phyloP scores from a whole-genome alignment of 1,140 invertebrate species.

The Sarcophaga bullata region DNA sequence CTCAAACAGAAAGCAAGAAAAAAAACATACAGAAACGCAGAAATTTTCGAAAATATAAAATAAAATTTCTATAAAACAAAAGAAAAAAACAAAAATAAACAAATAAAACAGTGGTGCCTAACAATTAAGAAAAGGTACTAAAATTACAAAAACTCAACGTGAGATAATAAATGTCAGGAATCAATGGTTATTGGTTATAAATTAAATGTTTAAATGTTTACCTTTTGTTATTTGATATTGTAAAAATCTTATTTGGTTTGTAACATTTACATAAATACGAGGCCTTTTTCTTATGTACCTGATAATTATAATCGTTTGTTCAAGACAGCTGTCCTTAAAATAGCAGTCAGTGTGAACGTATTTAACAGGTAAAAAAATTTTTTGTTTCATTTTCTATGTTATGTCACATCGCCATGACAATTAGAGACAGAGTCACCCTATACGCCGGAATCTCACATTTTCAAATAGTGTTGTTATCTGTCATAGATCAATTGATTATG shows the following conservation, averaged over 20 bases:
- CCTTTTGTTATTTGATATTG: background rate
- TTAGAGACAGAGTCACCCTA: too few relatives aligned
- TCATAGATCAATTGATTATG: too few relatives aligned
- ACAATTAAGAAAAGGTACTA: background rate
- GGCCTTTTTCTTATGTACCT: background rate
- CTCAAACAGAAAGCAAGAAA: background rate
- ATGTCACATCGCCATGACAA: too few relatives aligned
- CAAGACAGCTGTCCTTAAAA: background rate
- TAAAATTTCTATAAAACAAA: background rate
- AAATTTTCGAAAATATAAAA: background rate
- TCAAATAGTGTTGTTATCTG: too few relatives aligned
- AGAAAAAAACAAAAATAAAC: background rate
- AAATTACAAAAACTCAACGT: background rate
- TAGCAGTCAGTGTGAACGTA: too few relatives aligned
- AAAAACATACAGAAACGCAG: background rate
- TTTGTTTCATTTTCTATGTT: too few relatives aligned
- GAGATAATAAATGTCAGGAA: background rate
- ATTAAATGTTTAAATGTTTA: background rate
- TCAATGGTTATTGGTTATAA: background rate
- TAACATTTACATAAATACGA: background rate
- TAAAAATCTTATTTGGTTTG: background rate
- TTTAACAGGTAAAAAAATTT: too few relatives aligned
- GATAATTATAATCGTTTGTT: background rate
- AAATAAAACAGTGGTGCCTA: conserved; percentile 12
- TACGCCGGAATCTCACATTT: too few relatives aligned